Evolutionary conservation across 2,888 invertebrate species (phyloP).

Genomic region (Pyralis farinalis): DNA sequence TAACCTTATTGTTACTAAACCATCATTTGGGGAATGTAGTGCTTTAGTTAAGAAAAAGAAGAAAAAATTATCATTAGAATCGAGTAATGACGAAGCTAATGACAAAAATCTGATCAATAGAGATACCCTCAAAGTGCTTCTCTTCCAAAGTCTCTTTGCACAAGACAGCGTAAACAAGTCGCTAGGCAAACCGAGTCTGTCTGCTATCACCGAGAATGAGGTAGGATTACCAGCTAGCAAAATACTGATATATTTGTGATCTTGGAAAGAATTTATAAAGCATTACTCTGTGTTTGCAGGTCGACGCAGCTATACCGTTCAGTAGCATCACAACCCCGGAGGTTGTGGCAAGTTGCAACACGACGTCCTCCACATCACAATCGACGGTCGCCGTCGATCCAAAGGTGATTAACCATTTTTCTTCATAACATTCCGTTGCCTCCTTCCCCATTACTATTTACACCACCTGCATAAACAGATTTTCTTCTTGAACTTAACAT

Average conservation of each 20-base stretch:
- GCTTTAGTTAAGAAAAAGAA: slow-evolving; percentile 30
- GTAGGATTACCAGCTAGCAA: slow-evolving; percentile 40
- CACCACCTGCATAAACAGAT: too few species aligned
- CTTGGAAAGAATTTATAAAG: not conserved
- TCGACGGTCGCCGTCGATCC: slow-evolving; percentile 55
- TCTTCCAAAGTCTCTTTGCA: slow-evolving; percentile 52
- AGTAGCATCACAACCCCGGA: slow-evolving; percentile 77
- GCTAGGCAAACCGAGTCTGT: slow-evolving; percentile 27
- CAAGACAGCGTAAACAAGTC: slow-evolving; percentile 40
- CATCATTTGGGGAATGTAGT: slow-evolving; percentile 21
- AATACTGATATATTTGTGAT: not conserved
- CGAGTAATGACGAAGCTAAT: slow-evolving; percentile 29
- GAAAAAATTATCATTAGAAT: slow-evolving; percentile 31
- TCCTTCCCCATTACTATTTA: slow-evolving; percentile 9
- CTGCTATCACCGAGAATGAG: slow-evolving; percentile 42
- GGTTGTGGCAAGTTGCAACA: slow-evolving; percentile 71
- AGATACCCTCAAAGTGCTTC: slow-evolving; percentile 52
- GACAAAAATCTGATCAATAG: slow-evolving; percentile 41
- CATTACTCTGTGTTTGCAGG: slow-evolving; percentile 47
- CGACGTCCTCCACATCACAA: slow-evolving; percentile 55
- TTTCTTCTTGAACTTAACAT: too few species aligned
- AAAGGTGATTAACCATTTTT: slow-evolving; percentile 43
- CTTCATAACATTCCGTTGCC: not conserved
- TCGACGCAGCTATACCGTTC: slow-evolving; percentile 74
- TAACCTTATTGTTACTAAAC: slow-evolving; percentile 12